Evolutionary conservation across 2,888 invertebrate species (phyloP), one percentile per base, ranked within the genome.

Genomic region (Eupithecia insigniata): DNA sequence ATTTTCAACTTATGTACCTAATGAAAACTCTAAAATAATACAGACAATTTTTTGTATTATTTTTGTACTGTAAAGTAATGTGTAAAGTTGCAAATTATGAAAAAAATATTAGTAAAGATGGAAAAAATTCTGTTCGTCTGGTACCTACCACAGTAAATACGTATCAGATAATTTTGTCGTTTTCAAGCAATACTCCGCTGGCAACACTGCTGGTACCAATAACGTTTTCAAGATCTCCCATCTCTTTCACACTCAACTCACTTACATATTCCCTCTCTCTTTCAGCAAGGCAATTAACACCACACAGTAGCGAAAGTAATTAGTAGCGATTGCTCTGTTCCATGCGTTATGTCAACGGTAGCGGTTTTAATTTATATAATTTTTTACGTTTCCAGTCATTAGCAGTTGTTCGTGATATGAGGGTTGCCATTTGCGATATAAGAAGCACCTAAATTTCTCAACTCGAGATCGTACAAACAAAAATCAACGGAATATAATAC

Each of bases 291-390:
- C 89, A 92, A 93, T 93, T 92, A 92, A 90, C 91, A 91, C 92
- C 88, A 89, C 90, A 91, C 92, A 89, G 92, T 92, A 91, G 92
- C 92, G 84, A 87, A 89, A 91, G 91, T 92, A 93, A 92, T 93
- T 92, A 92, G 92, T 92, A 90, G 84, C 83, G 84, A 85, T 84
- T 87, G 85, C 85, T 87, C 83, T 87, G 84, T 90, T 91, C 87
- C 85, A 85, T 85, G 12, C 82, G 84, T 79, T 87, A 82, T 88
- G 89, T 90, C 88, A 90, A 89, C 87, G 82, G 84, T 82, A 82
- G 82, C 81, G 79, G 26, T 80, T 84, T 71, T 62, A 51, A n/a
- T 66, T 67, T 82, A 73, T 72, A 79, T 79, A 30, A 71, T 78
- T 79, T 77, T 79, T 82, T 82, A 76, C 74, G 68, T 79, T 75